Percentiles rank a stretch among this genome's conserved stretches.
These are phyloP conservation scores for Ommatoiulus sabulosus DNA, from an alignment of 2,888 invertebrate species.

Conservation along the genomic window DNA sequence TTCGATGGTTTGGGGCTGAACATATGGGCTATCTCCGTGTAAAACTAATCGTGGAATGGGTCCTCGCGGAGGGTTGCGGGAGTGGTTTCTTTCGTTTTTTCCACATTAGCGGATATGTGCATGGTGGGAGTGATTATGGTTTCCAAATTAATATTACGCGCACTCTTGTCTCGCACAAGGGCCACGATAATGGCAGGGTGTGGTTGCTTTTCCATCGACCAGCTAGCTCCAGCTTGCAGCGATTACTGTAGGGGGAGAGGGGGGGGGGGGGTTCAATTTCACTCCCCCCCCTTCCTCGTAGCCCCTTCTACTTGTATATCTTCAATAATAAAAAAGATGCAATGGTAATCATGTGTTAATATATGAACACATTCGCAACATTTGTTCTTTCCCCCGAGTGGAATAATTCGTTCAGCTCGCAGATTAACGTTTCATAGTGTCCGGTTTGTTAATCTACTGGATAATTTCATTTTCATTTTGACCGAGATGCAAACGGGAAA, in stretches of 20 bases:
- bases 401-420: too few relatives aligned
- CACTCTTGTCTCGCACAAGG: conserved; percentile 42
- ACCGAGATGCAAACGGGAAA: too few relatives aligned
- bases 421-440: too few relatives aligned
- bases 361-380: too few relatives aligned
- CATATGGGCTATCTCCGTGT: background rate
- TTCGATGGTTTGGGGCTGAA: background rate
- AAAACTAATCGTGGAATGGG: background rate
- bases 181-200: conserved; percentile 47
- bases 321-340: too few relatives aligned
- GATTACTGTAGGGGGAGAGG: background rate
- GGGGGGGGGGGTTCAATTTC: background rate
- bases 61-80: background rate
- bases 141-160: conserved; percentile 42
- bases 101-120: conserved; percentile 11
- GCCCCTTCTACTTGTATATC: background rate
- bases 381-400: too few relatives aligned
- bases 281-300: background rate
- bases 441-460: too few relatives aligned
- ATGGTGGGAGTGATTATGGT: conserved; percentile 41
- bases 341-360: too few relatives aligned
- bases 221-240: background rate
- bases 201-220: conserved; percentile 52
- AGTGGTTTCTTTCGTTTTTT: background rate
- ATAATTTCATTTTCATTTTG: too few relatives aligned